phyloP scores from a whole-genome alignment of 2,888 invertebrate genomes.

The Zaprionus bogoriensis region DNA sequence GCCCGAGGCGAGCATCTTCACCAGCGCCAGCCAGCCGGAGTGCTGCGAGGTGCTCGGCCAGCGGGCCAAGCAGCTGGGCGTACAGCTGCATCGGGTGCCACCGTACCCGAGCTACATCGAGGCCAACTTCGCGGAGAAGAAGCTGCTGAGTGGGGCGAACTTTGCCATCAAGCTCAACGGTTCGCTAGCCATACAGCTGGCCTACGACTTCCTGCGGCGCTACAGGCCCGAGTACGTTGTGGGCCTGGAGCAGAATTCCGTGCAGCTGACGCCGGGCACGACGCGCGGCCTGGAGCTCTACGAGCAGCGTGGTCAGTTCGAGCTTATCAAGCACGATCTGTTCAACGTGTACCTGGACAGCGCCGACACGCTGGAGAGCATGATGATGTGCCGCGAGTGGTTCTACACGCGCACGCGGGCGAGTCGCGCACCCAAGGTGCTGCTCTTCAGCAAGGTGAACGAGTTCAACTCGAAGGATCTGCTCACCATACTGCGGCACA shows the following conservation, averaged over 20 bases:
- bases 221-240: slow-evolving; percentile 50
- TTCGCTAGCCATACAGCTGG: slow-evolving; percentile 61
- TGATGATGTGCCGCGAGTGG: slow-evolving; percentile 69
- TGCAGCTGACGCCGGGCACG: slow-evolving; percentile 41
- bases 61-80: slow-evolving; percentile 50
- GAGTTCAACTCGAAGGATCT: slow-evolving; percentile 69
- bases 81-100: slow-evolving; percentile 55
- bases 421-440: slow-evolving; percentile 56
- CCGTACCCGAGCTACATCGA: slow-evolving; percentile 44
- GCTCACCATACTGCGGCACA: slow-evolving; percentile 53
- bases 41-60: slow-evolving; percentile 60
- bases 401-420: slow-evolving; percentile 53
- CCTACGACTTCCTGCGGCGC: slow-evolving; percentile 55
- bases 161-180: slow-evolving; percentile 50
- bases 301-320: slow-evolving; percentile 52
- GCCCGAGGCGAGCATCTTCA: slow-evolving; percentile 52
- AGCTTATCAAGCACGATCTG: slow-evolving; percentile 50
- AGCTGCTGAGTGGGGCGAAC: slow-evolving; percentile 39
- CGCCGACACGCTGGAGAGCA: slow-evolving; percentile 65
- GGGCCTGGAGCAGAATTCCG: slow-evolving; percentile 36
- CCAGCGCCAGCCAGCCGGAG: slow-evolving; percentile 56
- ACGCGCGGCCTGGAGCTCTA: slow-evolving; percentile 46
- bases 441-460: slow-evolving; percentile 63
- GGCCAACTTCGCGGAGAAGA: slow-evolving; percentile 37
- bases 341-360: slow-evolving; percentile 64